Evolutionary conservation across 2,113 vertebrate species (phyloP).

Genomic region (Sigmodon hispidus): DNA sequence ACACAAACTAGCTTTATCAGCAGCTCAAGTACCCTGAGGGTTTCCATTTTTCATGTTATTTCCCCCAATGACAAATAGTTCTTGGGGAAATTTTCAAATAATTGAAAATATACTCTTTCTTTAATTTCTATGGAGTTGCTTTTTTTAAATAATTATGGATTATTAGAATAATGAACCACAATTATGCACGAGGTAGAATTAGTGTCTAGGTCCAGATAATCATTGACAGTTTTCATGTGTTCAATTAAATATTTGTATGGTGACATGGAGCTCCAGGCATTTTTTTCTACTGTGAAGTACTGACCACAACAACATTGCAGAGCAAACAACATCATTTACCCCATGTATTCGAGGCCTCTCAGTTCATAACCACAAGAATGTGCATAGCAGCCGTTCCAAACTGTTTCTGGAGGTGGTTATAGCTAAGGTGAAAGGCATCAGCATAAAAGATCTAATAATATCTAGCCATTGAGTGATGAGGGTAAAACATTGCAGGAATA

Average conservation of each 20-base stretch:
- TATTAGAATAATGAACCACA: background rate
- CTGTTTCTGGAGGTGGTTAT: background rate
- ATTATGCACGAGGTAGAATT: background rate
- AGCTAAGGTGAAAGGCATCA: background rate
- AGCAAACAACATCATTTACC: background rate
- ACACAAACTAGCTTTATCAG: background rate
- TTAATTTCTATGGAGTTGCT: background rate
- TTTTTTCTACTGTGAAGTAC: background rate
- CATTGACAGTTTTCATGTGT: background rate
- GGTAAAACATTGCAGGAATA: background rate
- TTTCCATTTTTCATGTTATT: background rate
- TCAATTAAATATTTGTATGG: background rate
- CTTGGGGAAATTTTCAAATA: background rate
- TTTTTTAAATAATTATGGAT: background rate
- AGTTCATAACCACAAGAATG: background rate
- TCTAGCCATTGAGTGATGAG: background rate
- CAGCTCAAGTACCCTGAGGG: rapidly evolving
- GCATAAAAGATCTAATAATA: background rate
- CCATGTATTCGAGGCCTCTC: rapidly evolving
- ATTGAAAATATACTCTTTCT: background rate
- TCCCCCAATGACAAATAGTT: background rate
- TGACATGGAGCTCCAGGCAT: too few species aligned
- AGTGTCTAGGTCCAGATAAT: background rate
- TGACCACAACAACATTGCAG: background rate
- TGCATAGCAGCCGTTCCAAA: background rate